Percentiles rank a stretch among this genome's conserved stretches.
Evolutionary conservation across 2,888 invertebrate genomes (phyloP).

Genomic region (Cybosia mesomella): DNA sequence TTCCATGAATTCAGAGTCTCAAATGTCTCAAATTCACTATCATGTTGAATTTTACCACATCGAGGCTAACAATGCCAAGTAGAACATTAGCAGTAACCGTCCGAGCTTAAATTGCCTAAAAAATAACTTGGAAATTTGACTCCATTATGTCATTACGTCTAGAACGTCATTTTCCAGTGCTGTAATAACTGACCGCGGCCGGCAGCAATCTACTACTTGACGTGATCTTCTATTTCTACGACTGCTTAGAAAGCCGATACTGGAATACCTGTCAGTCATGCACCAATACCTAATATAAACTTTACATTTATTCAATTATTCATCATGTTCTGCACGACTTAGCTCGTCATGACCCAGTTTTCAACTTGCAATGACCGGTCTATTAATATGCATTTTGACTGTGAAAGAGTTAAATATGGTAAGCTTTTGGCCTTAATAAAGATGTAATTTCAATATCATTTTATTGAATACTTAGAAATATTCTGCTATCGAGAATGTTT

Average conservation of each 20-base stretch:
- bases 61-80: constrained; percentile 5
- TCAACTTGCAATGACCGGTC: constrained; percentile 29
- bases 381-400: constrained; percentile 9
- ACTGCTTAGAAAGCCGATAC: constrained; percentile 46
- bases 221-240: constrained; percentile 45
- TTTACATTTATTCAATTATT: constrained; percentile 45
- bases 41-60: constrained; percentile 9
- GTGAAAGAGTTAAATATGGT: constrained; percentile 5
- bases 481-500: background rate
- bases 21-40: background rate
- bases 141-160: constrained; percentile 15
- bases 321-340: constrained; percentile 38
- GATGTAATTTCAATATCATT: background rate
- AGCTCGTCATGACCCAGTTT: constrained; percentile 31
- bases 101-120: constrained; percentile 7
- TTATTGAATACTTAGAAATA: background rate
- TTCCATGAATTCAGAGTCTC: background rate
- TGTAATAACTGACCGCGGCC: constrained; percentile 31
- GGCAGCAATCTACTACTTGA: constrained; percentile 26
- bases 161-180: constrained; percentile 31
- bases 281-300: constrained; percentile 39
- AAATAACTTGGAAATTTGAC: constrained; percentile 9
- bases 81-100: background rate
- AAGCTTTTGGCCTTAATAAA: constrained; percentile 28
- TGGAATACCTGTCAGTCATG: constrained; percentile 45